These are phyloP conservation scores for Torymus texanus DNA, from an alignment of 2,888 invertebrate species.

Conservation along the genomic window DNA sequence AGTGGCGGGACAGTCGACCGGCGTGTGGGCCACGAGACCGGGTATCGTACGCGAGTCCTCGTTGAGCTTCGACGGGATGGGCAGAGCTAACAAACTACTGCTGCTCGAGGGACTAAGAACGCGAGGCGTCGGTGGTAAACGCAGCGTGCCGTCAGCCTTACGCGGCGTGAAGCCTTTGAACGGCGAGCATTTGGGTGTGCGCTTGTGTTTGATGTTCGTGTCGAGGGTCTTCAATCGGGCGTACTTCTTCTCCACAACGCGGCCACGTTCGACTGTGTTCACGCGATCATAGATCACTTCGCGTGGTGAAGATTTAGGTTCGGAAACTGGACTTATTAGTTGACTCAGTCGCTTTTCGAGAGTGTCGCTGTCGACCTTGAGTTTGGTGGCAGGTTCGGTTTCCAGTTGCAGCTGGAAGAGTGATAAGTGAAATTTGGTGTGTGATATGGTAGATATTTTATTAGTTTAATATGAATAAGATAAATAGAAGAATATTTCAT, in stretches of 20 bases:
- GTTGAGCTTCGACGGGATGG: conserved; percentile 12
- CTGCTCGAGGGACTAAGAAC: conserved; percentile 38
- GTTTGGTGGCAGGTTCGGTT: too few relatives aligned
- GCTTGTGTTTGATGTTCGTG: not conserved
- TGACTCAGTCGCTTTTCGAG: conserved; percentile 34
- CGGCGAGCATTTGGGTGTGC: not conserved
- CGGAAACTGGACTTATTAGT: conserved; percentile 1
- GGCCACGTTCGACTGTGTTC: conserved; percentile 37
- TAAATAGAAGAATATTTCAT: too few relatives aligned
- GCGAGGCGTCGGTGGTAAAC: conserved; percentile 40
- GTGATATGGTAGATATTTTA: too few relatives aligned
- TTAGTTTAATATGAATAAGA: too few relatives aligned
- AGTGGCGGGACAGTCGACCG: conserved; percentile 44
- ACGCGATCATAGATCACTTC: conserved; percentile 47
- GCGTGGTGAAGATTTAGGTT: not conserved
- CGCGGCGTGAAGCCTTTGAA: conserved; percentile 7
- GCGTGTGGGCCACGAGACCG: conserved; percentile 7
- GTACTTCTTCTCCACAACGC: conserved; percentile 50
- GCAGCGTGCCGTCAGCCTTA: conserved; percentile 21
- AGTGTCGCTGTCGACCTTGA: conserved; percentile 3
- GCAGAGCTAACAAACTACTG: not conserved
- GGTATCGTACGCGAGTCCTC: conserved; percentile 44
- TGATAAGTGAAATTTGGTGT: too few relatives aligned
- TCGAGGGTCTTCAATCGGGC: conserved; percentile 49
- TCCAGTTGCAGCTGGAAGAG: too few relatives aligned